Base-by-base conservation (phyloP, 2,113 vertebrate genomes). In the Illadopsis cleaveri region DNA sequence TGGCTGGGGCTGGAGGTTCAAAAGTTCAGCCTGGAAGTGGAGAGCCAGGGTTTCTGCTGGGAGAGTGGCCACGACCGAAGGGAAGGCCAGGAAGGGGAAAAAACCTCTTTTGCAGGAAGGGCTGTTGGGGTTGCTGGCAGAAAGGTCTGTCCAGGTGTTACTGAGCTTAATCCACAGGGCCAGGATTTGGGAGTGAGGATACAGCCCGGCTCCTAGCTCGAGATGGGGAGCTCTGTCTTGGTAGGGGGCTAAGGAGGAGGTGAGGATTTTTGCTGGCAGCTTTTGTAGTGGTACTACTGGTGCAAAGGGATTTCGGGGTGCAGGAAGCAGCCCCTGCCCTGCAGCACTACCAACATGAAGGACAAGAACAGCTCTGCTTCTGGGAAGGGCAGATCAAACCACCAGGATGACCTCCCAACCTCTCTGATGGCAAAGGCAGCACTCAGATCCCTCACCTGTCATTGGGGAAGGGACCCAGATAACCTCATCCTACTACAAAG, bases 1-100 rank as follows among this genome's bases (percentile, higher is more conserved):
- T 98, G 96, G 96, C 98, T 77, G 84, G 94, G 97, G 97, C 96
- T 97, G 97, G 94, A 98, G 95, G 97, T 98, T 98, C 96, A 96
- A 95, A 97, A 98, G 98, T 99, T 99, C 98, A 98, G 91, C 83
- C 56, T 82, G 94, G 96, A 97, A 42, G 25, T 0, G 2, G 40
- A 92, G 56, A 76, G 61, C 61, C 47, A 75, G 66, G 27, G 62
- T 51, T 91, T 66, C 47, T 44, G 31, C 3, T 11, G 37, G 72
- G 81, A 88, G 47, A 58, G 48, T 10, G 82, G 66, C 60, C 64
- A 25, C 0, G 0, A 37, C 20, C 0, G 2, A 81, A 17, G 54
- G 44, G 12, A 86, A 84, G 50, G 58, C 30, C 37, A 28, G 35
- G 27, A 42, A 35, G 25, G 45, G 60, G 5, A 45, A 86, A 85